These are phyloP conservation scores for Trichonephila inaurata DNA, from an alignment of 1,140 invertebrate species.

Conservation along the genomic window DNA sequence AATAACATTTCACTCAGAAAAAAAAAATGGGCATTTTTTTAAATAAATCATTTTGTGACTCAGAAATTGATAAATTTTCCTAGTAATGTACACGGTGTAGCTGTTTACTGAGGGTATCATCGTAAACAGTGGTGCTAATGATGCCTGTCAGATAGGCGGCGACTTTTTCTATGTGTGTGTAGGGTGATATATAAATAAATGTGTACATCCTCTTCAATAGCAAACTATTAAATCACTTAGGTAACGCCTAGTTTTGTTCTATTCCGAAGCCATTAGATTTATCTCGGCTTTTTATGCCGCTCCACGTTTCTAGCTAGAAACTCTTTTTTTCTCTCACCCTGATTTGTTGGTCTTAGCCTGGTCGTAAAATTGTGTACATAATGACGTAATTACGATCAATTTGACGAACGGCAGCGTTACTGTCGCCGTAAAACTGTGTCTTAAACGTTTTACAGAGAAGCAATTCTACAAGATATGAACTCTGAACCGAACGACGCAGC, in stretches of 20 bases:
- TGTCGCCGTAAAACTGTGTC: constrained; percentile 17
- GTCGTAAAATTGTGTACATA: constrained; percentile 46
- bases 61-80: no score
- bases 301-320: background rate
- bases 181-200: background rate
- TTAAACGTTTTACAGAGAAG: background rate
- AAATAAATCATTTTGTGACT: no score
- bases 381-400: constrained; percentile 51
- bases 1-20: no score
- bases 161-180: no score
- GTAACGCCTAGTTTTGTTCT: constrained; percentile 17
- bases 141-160: no score
- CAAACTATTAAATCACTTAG: constrained; percentile 16
- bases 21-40: no score
- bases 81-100: no score
- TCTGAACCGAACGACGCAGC: constrained; percentile 35
- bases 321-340: background rate
- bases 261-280: constrained; percentile 11
- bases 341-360: background rate
- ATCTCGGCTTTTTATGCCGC: background rate
- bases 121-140: no score
- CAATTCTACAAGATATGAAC: constrained; percentile 18
- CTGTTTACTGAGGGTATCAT: no score
- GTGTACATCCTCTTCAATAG: background rate
- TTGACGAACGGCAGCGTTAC: constrained; percentile 25